Evolutionary conservation across 1,140 invertebrate genomes (phyloP), one percentile per base, ranked within the genome.

Genomic region (Macrocentrus cingulum): DNA sequence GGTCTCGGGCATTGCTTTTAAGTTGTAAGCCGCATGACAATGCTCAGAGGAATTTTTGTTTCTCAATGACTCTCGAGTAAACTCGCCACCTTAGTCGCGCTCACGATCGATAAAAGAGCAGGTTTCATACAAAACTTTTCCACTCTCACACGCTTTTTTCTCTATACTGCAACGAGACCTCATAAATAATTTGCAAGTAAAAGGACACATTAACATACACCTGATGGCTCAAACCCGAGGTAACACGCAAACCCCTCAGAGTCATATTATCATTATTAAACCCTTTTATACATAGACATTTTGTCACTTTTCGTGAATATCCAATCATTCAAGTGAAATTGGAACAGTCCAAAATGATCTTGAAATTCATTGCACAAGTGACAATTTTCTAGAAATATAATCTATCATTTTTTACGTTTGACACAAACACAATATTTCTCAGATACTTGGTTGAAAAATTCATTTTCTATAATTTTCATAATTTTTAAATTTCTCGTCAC

Each of bases 1-100:
- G 63, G 63, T 48, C 65, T 71, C 53, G 67, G 59, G 55, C n/a
- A 73, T 69, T 69, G 61, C 53, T 57, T 29, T 46, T 49, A 54
- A 57, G 54, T 51, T 13, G 22, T 56, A 41, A 34, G 44, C 37
- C 61, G 46, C 44, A 56, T 44, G 53, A 55, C 57, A 52, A 49
- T 57, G 55, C 49, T 46, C 45, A 57, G 61, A 64, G 61, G 59
- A 34, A 53, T 22, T 22, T 32, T 46, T 39, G 22, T 18, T 22
- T 22, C 54, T 22, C 32, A 46, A 42, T 42, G 5, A 42, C 3
- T n/a, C n/a, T 13, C n/a, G 39, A 29, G 9, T 29, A 5, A n/a
- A n/a, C n/a, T n/a, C n/a, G n/a, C n/a, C n/a, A n/a, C n/a, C n/a
- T n/a, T n/a, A n/a, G n/a, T n/a, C n/a, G n/a, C n/a, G n/a, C n/a